A percentile compares a stretch with the other conserved stretches of the same genome.
Evolutionary conservation across 2,797 vertebrate species (phyloP).

Genomic region (Ctenosaura bakeri): DNA sequence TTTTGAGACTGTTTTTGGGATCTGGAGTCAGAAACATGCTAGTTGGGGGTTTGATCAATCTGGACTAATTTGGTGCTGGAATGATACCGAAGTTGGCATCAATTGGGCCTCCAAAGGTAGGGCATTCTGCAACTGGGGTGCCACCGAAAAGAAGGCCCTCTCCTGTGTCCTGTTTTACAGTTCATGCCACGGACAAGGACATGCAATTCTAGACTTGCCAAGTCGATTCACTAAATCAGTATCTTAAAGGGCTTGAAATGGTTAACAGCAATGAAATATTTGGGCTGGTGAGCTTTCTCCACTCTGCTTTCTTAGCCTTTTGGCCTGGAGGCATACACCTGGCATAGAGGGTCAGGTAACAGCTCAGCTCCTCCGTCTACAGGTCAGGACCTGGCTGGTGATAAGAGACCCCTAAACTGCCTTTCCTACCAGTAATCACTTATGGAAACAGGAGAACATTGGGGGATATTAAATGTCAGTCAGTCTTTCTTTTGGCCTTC

Average conservation of each 20-base stretch:
- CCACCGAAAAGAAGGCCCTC: no score
- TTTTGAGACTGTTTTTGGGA: no score
- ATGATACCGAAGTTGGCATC: no score
- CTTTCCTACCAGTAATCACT: conserved; percentile 82
- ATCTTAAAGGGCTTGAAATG: conserved; percentile 55
- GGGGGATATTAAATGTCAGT: conserved; percentile 80
- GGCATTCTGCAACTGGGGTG: no score
- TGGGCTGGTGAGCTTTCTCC: conserved; percentile 81
- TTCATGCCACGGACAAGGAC: no score
- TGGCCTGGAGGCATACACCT: conserved; percentile 98
- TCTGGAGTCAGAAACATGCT: no score
- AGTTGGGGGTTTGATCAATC: no score
- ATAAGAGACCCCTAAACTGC: conserved; percentile 85
- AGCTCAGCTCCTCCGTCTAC: conserved; percentile 84
- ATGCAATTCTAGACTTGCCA: no score
- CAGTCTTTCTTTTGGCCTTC: conserved; percentile 69
- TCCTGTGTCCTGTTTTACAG: no score
- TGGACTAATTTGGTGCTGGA: no score
- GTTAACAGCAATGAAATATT: conserved; percentile 79
- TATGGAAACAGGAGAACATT: conserved; percentile 80
- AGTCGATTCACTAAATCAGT: no score
- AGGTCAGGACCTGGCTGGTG: conserved; percentile 92
- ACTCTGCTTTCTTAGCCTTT: conserved; percentile 85
- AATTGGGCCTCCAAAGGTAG: no score
- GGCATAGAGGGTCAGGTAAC: conserved; percentile 93